Base-by-base conservation (phyloP, 2,113 vertebrate genomes). In the Xyliphius kryptos region DNA sequence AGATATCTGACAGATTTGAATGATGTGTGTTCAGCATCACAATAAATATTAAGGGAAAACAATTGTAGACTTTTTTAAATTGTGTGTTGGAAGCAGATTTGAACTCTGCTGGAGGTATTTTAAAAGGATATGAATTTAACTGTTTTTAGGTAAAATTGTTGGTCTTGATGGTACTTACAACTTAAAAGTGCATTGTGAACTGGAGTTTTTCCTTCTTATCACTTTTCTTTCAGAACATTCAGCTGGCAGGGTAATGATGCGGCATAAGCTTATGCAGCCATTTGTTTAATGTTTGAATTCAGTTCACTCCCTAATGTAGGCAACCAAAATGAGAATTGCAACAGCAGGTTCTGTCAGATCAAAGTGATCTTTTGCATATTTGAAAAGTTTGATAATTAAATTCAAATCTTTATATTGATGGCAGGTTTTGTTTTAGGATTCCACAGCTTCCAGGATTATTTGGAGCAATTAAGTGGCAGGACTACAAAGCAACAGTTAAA, bases 231-330 rank as follows among this genome's bases (percentile, higher is more conserved):
- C 46, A 41, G 63, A 57, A 57, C 44, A 50, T 41, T 57, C 36
- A 51, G 36, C 46, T 66, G 63, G 44, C 37, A 48, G 62, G 61
- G 51, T 60, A 65, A 67, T 72, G 50, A 49, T 36, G 61, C 62
- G 47, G 46, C 54, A 11, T 63, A 51, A 50, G 55, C 43, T 53
- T 36, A 44, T 60, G 60, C 15, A 48, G 52, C 22, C 46, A 64
- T 68, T 68, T 61, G 26, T 48, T 61, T 47, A 16, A 46, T 53
- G 52, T 64, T 59, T 44, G 53, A 72, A 47, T 60, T 57, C 54
- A 59, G 54, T 50, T 68, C 50, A 17, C 43, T 61, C 38, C 17
- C 9, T 53, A 63, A 51, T 63, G 60, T 48, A 19, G 48, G 46
- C 36, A 66, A 57, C 54, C n/a, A 9, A 32, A 57, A 57, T 15